phyloP scores from a whole-genome alignment of 2,888 invertebrate species.

The Mythimna vitellina region DNA sequence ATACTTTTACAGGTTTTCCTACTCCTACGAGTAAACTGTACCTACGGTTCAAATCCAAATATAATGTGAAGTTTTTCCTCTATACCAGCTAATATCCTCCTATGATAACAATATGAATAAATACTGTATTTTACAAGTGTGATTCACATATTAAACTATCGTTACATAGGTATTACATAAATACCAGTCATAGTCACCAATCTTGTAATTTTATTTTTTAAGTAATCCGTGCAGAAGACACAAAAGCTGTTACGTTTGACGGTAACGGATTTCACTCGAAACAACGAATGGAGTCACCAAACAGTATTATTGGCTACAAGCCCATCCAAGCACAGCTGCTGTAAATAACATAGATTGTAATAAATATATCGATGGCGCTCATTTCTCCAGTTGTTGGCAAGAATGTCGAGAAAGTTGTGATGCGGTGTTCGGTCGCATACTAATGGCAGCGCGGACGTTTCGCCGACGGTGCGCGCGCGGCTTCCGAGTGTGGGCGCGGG shows the following conservation, averaged over 20 bases:
- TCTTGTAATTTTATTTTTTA: neutral
- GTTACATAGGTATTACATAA: constrained; percentile 8
- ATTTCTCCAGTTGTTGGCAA: constrained; percentile 87
- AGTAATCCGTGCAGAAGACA: neutral
- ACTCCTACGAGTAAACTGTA: neutral
- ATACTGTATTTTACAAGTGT: constrained; percentile 6
- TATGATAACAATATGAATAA: constrained; percentile 24
- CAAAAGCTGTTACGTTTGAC: constrained; percentile 1
- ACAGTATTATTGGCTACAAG: constrained; percentile 1
- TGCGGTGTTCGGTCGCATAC: constrained; percentile 87
- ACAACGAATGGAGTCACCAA: too few species aligned
- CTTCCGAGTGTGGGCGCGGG: constrained; percentile 66
- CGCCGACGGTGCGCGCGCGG: constrained; percentile 68
- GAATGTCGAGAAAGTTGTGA: constrained; percentile 90
- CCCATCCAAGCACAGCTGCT: constrained; percentile 29
- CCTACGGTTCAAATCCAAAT: constrained; percentile 7
- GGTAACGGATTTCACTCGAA: neutral
- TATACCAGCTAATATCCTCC: constrained; percentile 27
- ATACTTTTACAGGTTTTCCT: constrained; percentile 12
- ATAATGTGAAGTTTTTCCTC: constrained; percentile 42
- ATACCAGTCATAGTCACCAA: neutral
- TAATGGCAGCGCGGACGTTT: constrained; percentile 82
- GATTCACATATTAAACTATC: constrained; percentile 10
- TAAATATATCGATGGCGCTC: constrained; percentile 82
- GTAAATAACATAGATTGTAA: constrained; percentile 67